Percentiles rank a stretch among this genome's conserved stretches.
phyloP scores from a whole-genome alignment of 2,113 vertebrate genomes.

The Dolichotis patagonum region DNA sequence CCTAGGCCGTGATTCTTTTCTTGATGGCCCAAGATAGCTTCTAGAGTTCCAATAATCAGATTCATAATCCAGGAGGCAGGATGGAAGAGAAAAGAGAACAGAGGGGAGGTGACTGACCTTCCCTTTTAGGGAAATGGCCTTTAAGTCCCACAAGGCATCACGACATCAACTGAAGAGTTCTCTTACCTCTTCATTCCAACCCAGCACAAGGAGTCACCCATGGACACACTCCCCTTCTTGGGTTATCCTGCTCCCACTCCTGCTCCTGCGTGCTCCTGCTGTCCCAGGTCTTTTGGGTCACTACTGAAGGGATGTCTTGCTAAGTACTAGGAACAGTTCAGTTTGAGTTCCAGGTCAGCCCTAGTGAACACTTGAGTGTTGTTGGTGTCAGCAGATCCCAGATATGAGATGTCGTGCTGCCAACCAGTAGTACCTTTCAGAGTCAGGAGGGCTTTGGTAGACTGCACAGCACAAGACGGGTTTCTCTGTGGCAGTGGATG shows the following conservation, averaged over 20 bases:
- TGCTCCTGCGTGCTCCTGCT: background rate
- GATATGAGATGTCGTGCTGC: background rate
- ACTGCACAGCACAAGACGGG: background rate
- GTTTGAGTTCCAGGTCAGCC: background rate
- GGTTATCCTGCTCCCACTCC: too few relatives aligned
- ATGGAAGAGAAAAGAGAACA: background rate
- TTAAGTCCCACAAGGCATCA: background rate
- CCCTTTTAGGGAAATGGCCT: background rate
- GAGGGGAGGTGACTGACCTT: background rate
- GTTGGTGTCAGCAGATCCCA: background rate
- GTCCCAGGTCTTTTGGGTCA: background rate
- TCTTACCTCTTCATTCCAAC: background rate
- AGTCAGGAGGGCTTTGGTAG: background rate
- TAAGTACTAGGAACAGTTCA: background rate
- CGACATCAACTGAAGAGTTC: background rate
- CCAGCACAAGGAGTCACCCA: background rate
- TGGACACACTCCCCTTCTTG: background rate
- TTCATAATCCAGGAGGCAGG: background rate
- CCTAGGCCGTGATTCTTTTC: background rate
- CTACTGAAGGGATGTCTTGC: background rate
- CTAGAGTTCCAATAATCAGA: background rate
- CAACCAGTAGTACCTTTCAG: background rate
- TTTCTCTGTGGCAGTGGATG: background rate
- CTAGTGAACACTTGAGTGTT: background rate
- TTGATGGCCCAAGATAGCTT: background rate